Evolutionary conservation across 2,888 invertebrate genomes (phyloP).

Genomic region (Aphelenchoides bicaudatus): DNA sequence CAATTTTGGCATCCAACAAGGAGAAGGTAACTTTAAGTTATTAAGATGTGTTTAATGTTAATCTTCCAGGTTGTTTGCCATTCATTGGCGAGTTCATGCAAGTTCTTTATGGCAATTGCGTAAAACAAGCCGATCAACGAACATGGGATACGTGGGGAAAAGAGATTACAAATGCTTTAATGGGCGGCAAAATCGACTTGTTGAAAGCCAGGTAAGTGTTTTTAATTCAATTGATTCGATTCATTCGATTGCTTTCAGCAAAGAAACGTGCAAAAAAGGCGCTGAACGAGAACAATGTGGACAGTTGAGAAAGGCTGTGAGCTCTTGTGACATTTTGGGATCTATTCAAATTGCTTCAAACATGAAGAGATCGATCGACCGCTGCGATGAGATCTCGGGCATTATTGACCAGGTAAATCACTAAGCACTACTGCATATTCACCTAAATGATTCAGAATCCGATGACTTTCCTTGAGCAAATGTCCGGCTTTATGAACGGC

Average conservation of each 20-base stretch:
- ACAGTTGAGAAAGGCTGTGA: slow-evolving; percentile 49
- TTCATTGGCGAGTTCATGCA: slow-evolving; percentile 59
- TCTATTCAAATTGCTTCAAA: slow-evolving; percentile 41
- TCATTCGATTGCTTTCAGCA: slow-evolving; percentile 37
- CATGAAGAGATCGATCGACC: slow-evolving; percentile 41
- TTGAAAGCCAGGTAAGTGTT: slow-evolving; percentile 47
- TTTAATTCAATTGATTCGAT: background rate
- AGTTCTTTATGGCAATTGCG: slow-evolving; percentile 57
- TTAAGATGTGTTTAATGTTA: background rate
- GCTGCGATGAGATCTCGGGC: slow-evolving; percentile 58
- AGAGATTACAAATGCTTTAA: slow-evolving; percentile 49
- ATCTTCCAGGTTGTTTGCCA: slow-evolving; percentile 51
- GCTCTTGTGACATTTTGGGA: slow-evolving; percentile 55
- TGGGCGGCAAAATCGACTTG: slow-evolving; percentile 54
- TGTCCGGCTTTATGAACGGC: slow-evolving; percentile 52
- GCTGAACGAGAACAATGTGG: slow-evolving; percentile 58
- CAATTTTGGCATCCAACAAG: slow-evolving; percentile 55
- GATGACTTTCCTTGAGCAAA: slow-evolving; percentile 46
- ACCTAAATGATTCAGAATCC: slow-evolving; percentile 45
- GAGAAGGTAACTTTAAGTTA: slow-evolving; percentile 43
- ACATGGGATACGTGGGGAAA: slow-evolving; percentile 58
- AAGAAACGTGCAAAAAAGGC: slow-evolving; percentile 56
- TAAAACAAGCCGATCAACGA: slow-evolving; percentile 53
- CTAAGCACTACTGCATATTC: background rate
- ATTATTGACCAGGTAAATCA: slow-evolving; percentile 50